Evolutionary conservation across 2,888 invertebrate species (phyloP).

Genomic region (Drosophila robusta): DNA sequence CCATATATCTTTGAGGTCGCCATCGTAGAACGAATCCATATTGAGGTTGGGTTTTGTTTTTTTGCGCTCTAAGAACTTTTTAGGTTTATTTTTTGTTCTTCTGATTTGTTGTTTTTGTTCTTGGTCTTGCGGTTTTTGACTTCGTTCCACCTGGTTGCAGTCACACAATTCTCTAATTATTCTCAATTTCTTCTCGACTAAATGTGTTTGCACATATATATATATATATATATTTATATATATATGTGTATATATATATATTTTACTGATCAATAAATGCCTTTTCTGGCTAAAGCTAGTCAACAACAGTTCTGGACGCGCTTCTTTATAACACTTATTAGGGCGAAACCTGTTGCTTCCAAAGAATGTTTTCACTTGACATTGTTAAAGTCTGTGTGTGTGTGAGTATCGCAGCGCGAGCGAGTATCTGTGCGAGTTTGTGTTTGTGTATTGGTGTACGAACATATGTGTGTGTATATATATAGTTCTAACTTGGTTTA

Average conservation of each 20-base stretch:
- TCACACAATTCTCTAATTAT: constrained; percentile 59
- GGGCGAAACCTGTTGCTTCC: constrained; percentile 80
- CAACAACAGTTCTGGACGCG: constrained; percentile 63
- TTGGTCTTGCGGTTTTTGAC: constrained; percentile 45
- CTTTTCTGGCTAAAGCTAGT: constrained; percentile 34
- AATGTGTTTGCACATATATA: background rate
- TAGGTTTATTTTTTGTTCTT: constrained; percentile 22
- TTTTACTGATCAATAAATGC: constrained; percentile 30
- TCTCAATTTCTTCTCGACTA: constrained; percentile 36
- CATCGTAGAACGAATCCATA: constrained; percentile 92
- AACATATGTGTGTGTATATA: constrained; percentile 27
- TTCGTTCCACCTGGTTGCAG: constrained; percentile 72
- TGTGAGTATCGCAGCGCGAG: constrained; percentile 34
- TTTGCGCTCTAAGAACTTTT: constrained; percentile 64
- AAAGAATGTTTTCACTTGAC: constrained; percentile 80
- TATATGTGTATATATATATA: constrained; percentile 18
- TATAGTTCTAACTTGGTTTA: constrained; percentile 69
- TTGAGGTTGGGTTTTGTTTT: constrained; percentile 63
- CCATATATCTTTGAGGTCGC: constrained; percentile 92
- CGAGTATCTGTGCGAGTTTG: constrained; percentile 24
- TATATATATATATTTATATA: constrained; percentile 20
- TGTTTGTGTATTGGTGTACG: constrained; percentile 28
- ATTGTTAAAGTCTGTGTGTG: constrained; percentile 63
- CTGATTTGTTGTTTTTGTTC: constrained; percentile 7
- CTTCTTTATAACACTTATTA: constrained; percentile 67